phyloP scores from a whole-genome alignment of 1,140 invertebrate species.

The Bombus breviceps region DNA sequence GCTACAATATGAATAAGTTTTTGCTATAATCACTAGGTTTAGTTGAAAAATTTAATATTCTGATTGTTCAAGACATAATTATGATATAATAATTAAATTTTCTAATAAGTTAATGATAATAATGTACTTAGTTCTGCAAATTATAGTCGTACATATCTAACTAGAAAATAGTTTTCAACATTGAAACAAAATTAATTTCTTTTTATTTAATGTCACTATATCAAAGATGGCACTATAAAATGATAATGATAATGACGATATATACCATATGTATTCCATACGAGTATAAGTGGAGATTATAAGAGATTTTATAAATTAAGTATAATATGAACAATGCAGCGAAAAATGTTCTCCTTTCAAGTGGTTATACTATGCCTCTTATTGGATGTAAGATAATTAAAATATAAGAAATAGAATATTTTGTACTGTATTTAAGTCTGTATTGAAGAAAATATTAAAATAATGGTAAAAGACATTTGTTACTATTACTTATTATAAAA shows the following conservation, averaged over 20 bases:
- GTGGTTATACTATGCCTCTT: conserved; percentile 74
- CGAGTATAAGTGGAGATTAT: background rate
- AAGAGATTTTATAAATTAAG: background rate
- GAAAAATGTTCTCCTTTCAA: conserved; percentile 65
- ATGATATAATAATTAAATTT: background rate
- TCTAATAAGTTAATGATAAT: background rate
- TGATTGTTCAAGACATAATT: background rate
- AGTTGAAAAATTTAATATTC: background rate
- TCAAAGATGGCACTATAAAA: background rate
- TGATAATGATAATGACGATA: background rate
- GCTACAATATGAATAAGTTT: background rate
- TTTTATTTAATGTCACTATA: background rate
- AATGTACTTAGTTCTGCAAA: background rate
- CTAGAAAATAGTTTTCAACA: background rate
- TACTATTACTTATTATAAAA: conserved; percentile 8
- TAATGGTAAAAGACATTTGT: background rate
- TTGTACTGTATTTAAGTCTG: background rate
- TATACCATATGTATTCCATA: background rate
- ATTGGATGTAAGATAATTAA: conserved; percentile 73
- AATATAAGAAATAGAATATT: conserved; percentile 29
- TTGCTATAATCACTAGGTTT: background rate
- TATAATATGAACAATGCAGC: conserved; percentile 44
- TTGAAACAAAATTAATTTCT: background rate
- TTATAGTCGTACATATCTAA: background rate
- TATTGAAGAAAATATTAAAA: conserved; percentile 11